Base-by-base conservation (phyloP, 2,888 invertebrate genomes). In the Drosophila siamana region DNA sequence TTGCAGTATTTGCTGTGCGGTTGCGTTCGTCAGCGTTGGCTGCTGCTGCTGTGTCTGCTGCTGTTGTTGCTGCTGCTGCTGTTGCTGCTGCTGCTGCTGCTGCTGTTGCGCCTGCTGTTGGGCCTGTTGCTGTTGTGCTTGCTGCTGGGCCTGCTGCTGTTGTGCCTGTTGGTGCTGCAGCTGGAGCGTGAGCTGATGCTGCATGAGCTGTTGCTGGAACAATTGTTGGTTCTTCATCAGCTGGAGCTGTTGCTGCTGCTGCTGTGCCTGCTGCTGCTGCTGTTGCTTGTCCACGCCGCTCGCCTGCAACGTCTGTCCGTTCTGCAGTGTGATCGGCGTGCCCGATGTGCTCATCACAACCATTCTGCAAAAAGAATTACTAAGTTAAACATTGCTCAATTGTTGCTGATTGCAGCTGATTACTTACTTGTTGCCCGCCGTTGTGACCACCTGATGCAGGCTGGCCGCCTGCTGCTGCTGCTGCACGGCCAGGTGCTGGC, bases 341-440 rank as follows among this genome's bases (percentile, higher is more conserved):
- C 92, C 92, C 44, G 85, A 78, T 4, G 91, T 86, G 79, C 91
- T 92, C 92, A 92, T 92, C 13, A 92, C 92, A 28, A 92, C 92
- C 92, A 92, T 92, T 81, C 92, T 92, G 41, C 4, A 73, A 70
- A 15, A n/a, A n/a, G n/a, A n/a, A n/a, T n/a, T n/a, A n/a, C n/a
- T n/a, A n/a, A n/a, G 13, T 36, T 6, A 7, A n/a, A 13, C n/a
- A 5, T 36, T 33, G n/a, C n/a, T n/a, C n/a, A n/a, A n/a, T 33
- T 33, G 33, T 33, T 33, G 33, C n/a, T 30, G 30, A n/a, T n/a
- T 13, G n/a, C 33, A 1, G 30, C 11, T 30, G 9, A 2, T 0
- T 16, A 87, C 92, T 92, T 89, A 93, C 94, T 94, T 94, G 76
- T 93, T 94, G 56, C 93, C 92, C 4, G 90, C 90, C 26, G 93